Evolutionary conservation across 2,113 vertebrate genomes (phyloP), one percentile per base, ranked within the genome.

Genomic region (Toxostoma redivivum): DNA sequence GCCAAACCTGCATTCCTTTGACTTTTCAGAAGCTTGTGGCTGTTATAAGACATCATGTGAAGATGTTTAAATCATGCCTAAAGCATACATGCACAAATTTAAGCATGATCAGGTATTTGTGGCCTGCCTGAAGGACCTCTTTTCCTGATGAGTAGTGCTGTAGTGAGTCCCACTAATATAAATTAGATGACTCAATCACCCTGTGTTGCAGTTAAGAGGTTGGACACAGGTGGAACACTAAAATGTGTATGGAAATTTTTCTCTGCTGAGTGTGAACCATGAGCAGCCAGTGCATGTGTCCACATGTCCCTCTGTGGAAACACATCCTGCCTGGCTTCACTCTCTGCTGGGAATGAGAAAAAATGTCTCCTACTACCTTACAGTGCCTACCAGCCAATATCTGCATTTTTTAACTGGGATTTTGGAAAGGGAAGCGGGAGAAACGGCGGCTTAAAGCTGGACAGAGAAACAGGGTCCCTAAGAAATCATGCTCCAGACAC

Each of bases 241-340:
- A 76, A 89, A 92, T 53, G 18, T 76, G 33, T 35, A 57, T 1
- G 5, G 88, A 96, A 93, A 97, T 97, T 88, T 82, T 88, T 96
- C 76, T 86, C 38, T 83, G 76, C n/a, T 95, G 93, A 94, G 87
- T 94, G 47, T 85, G 27, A 33, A 10, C 51, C 35, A 37, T 81
- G 60, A 95, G 50, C 54, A 88, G 64, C 78, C 80, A 62, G 25
- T 56, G 56, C 92, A 17, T 94, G 94, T 92, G 72, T 74, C 64
- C 69, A 96, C 93, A 96, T 51, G 88, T 80, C 31, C 4, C 5
- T 51, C 64, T 58, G 62, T 42, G 66, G 27, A 48, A 93, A 70
- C 2, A 7, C 44, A 69, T 85, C 85, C 93, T 78, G n/a, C 31
- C n/a, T 6, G 1, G 14, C 44, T 50, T 83, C 15, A 57, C 8